Percentiles rank a stretch among this genome's conserved stretches.
These are phyloP conservation scores for Mactra quadrangularis DNA, from an alignment of 1,140 invertebrate species.

Conservation along the genomic window DNA sequence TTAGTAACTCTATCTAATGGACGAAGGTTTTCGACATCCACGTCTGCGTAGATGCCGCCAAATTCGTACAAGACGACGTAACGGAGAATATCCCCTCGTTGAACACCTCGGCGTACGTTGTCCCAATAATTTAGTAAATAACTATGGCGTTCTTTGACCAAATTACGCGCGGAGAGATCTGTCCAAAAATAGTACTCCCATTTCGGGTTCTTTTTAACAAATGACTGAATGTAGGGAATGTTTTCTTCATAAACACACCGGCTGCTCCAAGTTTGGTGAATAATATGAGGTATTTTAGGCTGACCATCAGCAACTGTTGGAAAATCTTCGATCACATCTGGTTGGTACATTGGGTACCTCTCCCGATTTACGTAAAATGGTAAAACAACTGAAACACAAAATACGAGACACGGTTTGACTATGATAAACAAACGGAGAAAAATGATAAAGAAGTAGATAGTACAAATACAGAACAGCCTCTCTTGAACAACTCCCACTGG, in stretches of 20 bases:
- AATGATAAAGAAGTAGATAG: too few relatives aligned
- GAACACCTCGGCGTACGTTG: neutral
- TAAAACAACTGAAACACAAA: too few relatives aligned
- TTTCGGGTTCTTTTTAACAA: neutral
- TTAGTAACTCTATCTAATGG: conserved; percentile 65
- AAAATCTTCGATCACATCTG: neutral
- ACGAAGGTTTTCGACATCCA: conserved; percentile 73
- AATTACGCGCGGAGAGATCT: neutral
- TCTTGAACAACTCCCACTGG: too few relatives aligned
- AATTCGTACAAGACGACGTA: conserved; percentile 76
- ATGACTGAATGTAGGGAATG: neutral
- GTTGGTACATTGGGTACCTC: neutral
- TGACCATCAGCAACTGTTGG: neutral
- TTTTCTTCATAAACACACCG: neutral
- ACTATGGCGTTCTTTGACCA: neutral
- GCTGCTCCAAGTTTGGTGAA: too few relatives aligned
- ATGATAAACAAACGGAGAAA: too few relatives aligned
- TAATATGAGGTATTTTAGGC: neutral
- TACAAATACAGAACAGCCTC: too few relatives aligned
- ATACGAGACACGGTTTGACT: too few relatives aligned
- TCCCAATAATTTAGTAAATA: neutral
- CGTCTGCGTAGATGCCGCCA: conserved; percentile 77
- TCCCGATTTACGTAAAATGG: too few relatives aligned
- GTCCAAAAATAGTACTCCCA: conserved; percentile 6
- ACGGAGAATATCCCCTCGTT: conserved; percentile 28